phyloP scores from a whole-genome alignment of 2,888 invertebrate species.

The Nephrotoma guestfalica region DNA sequence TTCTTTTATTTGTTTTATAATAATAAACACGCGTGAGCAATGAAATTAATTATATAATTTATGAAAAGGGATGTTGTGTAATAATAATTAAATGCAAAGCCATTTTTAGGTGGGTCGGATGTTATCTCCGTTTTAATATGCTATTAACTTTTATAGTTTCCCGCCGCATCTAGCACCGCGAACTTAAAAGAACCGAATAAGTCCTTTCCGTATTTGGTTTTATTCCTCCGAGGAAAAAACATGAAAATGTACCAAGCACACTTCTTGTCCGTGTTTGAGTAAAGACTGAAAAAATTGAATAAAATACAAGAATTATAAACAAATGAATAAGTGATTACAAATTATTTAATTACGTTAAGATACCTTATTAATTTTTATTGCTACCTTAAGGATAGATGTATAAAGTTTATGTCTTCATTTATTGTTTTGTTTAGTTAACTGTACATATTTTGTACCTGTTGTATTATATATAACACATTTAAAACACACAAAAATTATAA shows the following conservation, averaged over 20 bases:
- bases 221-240: not conserved
- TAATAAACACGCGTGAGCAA: not conserved
- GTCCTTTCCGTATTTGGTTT: not conserved
- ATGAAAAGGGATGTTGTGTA: not conserved
- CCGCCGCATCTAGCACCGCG: not conserved
- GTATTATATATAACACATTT: not conserved
- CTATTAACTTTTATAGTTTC: not conserved
- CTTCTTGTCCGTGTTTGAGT: not conserved
- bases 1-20: not conserved
- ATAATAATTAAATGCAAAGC: not conserved
- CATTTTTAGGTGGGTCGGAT: not conserved
- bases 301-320: not conserved
- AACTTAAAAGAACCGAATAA: not conserved
- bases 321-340: not conserved
- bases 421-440: not conserved
- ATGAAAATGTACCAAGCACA: not conserved
- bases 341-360: not conserved
- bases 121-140: not conserved
- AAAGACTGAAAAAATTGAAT: not conserved
- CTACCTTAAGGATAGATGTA: not conserved
- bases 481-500: not conserved
- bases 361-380: not conserved
- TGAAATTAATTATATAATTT: not conserved
- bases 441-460: not conserved
- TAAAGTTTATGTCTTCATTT: not conserved